Base-by-base conservation (phyloP, 2,797 vertebrate genomes). In the Fistularia tabacaria region DNA sequence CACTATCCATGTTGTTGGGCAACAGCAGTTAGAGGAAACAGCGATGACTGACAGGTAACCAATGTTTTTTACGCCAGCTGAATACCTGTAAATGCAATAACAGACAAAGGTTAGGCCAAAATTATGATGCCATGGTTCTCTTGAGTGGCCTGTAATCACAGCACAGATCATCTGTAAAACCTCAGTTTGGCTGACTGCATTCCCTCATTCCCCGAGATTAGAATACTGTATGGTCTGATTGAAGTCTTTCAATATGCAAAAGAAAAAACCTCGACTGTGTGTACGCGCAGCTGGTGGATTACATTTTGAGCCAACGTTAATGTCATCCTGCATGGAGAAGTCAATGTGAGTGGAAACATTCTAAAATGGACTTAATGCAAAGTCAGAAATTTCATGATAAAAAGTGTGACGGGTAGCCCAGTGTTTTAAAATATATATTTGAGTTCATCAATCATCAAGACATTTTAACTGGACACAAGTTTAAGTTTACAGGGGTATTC, bases 1-100 rank as follows among this genome's bases (percentile, higher is more conserved):
- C 85, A 83, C 89, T 85, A 89, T 91, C 92, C 44, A 91, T 89
- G 82, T 70, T 87, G 74, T 66, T 77, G 71, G 69, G 71, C 69
- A 52, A 58, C 37, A 10, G 49, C 11, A 7, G 11, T 3, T 38
- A 38, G 65, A 57, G 46, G 38, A 57, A 54, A 25, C 25, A 5
- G 25, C 25, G 25, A 5, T 5, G 25, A 25, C 25, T 25, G 25
- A 25, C 50, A 3, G 52, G 53, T 39, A 45, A 57, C 13, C 7
- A 57, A 7, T 8, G 43, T 36, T 42, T 43, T 51, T 51, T 49
- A 67, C 59, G 73, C 69, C 50, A 25, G 51, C 56, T 64, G 62
- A 70, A 74, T 81, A 73, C 74, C 90, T 90, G 81, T 38, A 76
- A 83, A 68, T 75, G 14, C 56, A 76, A 79, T 49, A 70, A 64